Percentiles rank a stretch among this genome's conserved stretches.
These are phyloP conservation scores for Coccyzus lansbergi DNA, from an alignment of 2,797 vertebrate species.

Conservation along the genomic window DNA sequence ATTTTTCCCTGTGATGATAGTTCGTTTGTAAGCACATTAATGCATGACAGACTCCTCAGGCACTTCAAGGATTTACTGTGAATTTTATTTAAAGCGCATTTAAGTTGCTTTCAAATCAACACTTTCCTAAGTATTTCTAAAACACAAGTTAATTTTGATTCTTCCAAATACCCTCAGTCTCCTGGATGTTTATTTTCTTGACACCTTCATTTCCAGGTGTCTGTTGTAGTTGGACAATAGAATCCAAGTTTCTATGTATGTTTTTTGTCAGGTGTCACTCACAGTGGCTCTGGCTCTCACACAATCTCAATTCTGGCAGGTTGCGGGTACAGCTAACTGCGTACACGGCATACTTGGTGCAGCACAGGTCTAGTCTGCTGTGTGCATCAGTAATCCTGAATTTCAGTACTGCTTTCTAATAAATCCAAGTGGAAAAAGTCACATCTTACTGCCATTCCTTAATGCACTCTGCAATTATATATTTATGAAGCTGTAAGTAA, in stretches of 20 bases:
- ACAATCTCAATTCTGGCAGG: fast-evolving
- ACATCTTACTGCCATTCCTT: background rate
- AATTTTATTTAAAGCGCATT: background rate
- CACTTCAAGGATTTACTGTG: background rate
- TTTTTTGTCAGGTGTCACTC: background rate
- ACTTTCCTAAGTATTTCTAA: background rate
- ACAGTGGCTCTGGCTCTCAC: background rate
- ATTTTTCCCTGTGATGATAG: background rate
- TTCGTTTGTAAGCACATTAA: background rate
- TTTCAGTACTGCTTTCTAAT: background rate
- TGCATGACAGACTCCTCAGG: background rate
- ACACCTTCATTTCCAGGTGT: background rate
- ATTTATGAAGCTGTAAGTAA: background rate
- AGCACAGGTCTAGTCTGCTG: background rate
- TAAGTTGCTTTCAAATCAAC: background rate
- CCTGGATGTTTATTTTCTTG: background rate
- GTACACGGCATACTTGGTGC: fast-evolving
- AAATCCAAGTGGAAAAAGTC: background rate
- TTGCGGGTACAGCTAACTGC: background rate
- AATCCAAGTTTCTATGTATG: background rate
- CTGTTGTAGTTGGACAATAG: background rate
- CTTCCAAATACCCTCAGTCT: background rate
- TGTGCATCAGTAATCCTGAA: background rate
- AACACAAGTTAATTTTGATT: background rate
- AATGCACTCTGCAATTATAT: background rate